A percentile compares a stretch with the other conserved stretches of the same genome.
Conservation (phyloP, 2,113 vertebrate genomes). For the Crotalus viridis region DNA sequence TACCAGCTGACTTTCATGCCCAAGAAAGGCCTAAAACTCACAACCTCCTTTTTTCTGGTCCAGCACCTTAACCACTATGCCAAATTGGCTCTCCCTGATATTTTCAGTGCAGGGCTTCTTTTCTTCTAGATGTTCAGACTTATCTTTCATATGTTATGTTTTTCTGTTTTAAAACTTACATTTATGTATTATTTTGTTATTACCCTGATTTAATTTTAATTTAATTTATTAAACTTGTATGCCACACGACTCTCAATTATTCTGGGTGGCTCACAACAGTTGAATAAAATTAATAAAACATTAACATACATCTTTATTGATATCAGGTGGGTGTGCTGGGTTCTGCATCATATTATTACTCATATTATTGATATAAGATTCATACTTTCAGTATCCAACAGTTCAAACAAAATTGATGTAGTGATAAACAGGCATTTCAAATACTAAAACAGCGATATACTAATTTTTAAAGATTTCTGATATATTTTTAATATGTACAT, state of each 20-base stretch:
- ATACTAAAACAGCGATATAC: not conserved
- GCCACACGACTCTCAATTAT: no score
- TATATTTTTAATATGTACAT: not conserved
- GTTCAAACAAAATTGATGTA: not conserved
- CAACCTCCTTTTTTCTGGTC: no score
- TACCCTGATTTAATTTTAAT: not conserved
- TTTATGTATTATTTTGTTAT: not conserved
- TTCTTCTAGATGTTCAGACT: not conserved
- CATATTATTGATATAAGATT: not conserved
- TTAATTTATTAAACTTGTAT: no score
- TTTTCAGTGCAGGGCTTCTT: not conserved
- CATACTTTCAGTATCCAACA: not conserved
- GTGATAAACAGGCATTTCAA: not conserved
- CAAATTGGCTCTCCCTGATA: not conserved
- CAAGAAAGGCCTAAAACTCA: no score
- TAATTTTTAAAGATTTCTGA: not conserved
- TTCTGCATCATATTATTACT: not conserved
- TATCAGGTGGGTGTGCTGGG: not conserved
- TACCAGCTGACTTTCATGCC: no score
- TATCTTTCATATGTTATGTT: not conserved
- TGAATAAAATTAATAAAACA: no score
- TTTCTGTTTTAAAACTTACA: not conserved
- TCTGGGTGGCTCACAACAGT: no score
- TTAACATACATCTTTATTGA: not conserved
- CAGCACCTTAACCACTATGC: no score